Percentiles rank a stretch among this genome's conserved stretches.
These are phyloP conservation scores for Myathropa florea DNA, from an alignment of 2,888 invertebrate species.

Conservation along the genomic window DNA sequence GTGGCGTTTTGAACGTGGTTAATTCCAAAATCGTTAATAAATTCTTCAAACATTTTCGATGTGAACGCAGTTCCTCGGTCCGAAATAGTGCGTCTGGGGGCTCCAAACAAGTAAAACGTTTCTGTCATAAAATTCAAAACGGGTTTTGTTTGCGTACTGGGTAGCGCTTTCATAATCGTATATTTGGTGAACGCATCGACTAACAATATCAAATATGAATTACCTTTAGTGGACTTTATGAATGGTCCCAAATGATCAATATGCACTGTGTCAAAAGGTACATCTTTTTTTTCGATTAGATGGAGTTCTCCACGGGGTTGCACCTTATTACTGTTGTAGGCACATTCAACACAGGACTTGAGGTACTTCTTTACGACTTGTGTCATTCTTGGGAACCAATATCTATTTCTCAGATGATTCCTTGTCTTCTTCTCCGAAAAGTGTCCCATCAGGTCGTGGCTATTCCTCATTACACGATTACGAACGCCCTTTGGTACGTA, in stretches of 20 bases:
- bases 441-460: conserved; percentile 38
- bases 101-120: conserved; percentile 6
- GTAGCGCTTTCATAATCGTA: background rate
- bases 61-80: conserved; percentile 37
- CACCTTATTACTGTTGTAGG: conserved; percentile 17
- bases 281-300: conserved; percentile 17
- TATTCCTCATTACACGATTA: conserved; percentile 10
- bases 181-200: conserved; percentile 28
- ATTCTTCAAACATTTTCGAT: background rate
- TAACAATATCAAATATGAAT: conserved; percentile 12
- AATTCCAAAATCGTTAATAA: background rate
- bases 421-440: conserved; percentile 35
- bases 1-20: background rate
- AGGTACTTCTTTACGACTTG: conserved; percentile 39
- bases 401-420: conserved; percentile 18
- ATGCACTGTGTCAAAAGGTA: conserved; percentile 25
- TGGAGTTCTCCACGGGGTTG: conserved; percentile 27
- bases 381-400: conserved; percentile 46
- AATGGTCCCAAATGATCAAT: conserved; percentile 16
- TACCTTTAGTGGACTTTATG: conserved; percentile 30
- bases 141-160: conserved; percentile 25
- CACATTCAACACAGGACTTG: conserved; percentile 26
- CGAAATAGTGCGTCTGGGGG: conserved; percentile 22
- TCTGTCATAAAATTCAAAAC: too few relatives aligned
- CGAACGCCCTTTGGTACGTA: conserved; percentile 27